Evolutionary conservation across 2,888 invertebrate genomes (phyloP), one percentile per base, ranked within the genome.

Genomic region (Euphydryas editha): DNA sequence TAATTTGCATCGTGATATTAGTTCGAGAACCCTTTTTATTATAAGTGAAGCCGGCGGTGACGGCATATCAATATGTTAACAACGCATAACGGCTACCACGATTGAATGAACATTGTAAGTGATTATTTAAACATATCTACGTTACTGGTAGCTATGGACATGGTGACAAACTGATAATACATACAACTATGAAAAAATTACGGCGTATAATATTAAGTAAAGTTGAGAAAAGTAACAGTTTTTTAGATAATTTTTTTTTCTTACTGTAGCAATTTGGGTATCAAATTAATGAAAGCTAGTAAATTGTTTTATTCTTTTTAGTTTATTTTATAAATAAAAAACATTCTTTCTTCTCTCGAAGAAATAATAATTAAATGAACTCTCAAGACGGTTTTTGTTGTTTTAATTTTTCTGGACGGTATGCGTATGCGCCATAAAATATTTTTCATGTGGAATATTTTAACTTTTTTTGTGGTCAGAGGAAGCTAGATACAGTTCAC

Each of bases 51-150:
- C 30, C 15, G 30, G 24, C 24, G 24, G 5, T 30, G 13, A 24
- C 54, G 54, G 24, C 54, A 54, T 58, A 64, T 64, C 59, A 21
- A 58, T 58, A 59, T 15, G 39, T 42, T 47, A 65, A 68, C 61
- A 65, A 65, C 49, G 61, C 61, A 15, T 54, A 58, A 60, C 63
- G 63, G 46, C 15, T 51, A 59, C 57, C 65, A 49, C 56, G 59
- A 62, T 62, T 66, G 67, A 63, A 58, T 63, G 54, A 60, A 60
- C 60, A 63, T 54, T 20, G 24, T 65, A 68, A 68, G 61, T 68
- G 61, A 65, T 65, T 68, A 58, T 59, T 62, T 62, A 54, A 61
- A 42, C 1, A 11, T 51, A 58, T 58, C 39, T 11, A 49, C n/a
- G n/a, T 17, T 11, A 20, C 36, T 20, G 20, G 21, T 20, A 11